Evolutionary conservation across 1,140 invertebrate species (phyloP), one percentile per base, ranked within the genome.

Genomic region (Camponotus vicinus): DNA sequence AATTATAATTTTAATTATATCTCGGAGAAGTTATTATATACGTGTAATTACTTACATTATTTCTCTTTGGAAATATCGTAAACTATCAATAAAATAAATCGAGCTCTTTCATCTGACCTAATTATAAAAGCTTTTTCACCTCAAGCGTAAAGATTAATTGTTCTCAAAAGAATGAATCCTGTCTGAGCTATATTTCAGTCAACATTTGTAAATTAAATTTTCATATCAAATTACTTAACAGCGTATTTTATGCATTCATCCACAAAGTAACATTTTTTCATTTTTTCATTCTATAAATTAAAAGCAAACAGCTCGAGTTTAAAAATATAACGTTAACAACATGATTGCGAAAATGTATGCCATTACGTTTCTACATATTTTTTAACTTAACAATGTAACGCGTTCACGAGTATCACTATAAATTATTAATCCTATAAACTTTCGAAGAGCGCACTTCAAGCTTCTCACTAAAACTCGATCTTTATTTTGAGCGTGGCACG

Each of bases 351-450:
- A 73, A 61, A 73, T 37, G 27, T 21, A 42, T 45, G 49, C 15
- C 6, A 73, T 1, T 73, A n/a, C 40, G 32, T n/a, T 40, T 69
- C 64, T 73, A n/a, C 6, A 9, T n/a, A 52, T 15, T 52, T 32
- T 55, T 45, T 6, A 66, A 78, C 32, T 64, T 45, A 66, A 83
- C 61, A 75, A 57, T 27, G 11, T 49, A 73, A 83, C 67, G 5
- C 67, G 5, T 34, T 45, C 13, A 21, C 8, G 13, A 49, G 45
- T 73, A 83, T 75, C 55, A 32, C 32, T 21, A 61, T 32, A 45
- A 83, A 73, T 82, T 32, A 82, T 45, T 32, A 73, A 73, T 34
- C 27, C 55, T 61, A 73, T 32, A 57, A 27, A 83, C 55, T 83
- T 61, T 73, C 69, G n/a, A 61, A 61, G 11, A 45, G 3, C 18